These are phyloP conservation scores for Gallinago media DNA, from an alignment of 2,113 vertebrate species.

Conservation along the genomic window DNA sequence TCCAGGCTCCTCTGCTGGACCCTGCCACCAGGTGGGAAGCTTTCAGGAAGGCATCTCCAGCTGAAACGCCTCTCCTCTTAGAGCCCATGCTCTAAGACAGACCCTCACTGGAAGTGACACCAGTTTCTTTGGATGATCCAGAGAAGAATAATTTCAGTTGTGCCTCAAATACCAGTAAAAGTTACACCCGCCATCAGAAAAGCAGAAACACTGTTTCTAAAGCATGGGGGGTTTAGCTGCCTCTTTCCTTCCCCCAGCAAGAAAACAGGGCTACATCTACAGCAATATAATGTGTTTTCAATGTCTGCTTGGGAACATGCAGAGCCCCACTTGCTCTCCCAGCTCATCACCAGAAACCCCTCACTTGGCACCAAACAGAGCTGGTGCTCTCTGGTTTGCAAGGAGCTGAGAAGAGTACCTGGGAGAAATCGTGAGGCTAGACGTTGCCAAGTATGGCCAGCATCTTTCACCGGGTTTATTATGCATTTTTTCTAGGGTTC, in stretches of 20 bases:
- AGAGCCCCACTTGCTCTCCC: not conserved
- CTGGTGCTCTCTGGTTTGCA: not conserved
- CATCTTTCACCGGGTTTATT: not conserved
- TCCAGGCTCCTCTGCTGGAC: not conserved
- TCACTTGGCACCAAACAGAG: not conserved
- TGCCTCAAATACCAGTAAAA: slow-evolving; percentile 29
- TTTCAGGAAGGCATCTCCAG: not conserved
- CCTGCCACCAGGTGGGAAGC: not conserved
- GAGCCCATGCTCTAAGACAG: slow-evolving; percentile 1
- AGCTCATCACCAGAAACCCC: not conserved
- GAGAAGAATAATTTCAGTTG: slow-evolving; percentile 22
- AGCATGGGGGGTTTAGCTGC: not conserved
- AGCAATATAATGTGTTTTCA: not conserved
- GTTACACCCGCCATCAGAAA: not conserved
- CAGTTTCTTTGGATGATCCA: not conserved
- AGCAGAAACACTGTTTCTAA: not conserved
- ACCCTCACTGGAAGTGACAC: slow-evolving; percentile 21
- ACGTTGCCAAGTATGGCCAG: not conserved
- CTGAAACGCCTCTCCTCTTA: not conserved
- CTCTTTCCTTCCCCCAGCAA: not conserved
- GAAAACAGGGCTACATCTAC: not conserved
- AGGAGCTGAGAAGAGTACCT: not conserved
- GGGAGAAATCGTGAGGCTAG: not conserved
- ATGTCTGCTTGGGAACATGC: not conserved
- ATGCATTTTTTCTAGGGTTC: not conserved